Base-by-base conservation (phyloP, 2,113 vertebrate species). In the Phaethon lepturus region DNA sequence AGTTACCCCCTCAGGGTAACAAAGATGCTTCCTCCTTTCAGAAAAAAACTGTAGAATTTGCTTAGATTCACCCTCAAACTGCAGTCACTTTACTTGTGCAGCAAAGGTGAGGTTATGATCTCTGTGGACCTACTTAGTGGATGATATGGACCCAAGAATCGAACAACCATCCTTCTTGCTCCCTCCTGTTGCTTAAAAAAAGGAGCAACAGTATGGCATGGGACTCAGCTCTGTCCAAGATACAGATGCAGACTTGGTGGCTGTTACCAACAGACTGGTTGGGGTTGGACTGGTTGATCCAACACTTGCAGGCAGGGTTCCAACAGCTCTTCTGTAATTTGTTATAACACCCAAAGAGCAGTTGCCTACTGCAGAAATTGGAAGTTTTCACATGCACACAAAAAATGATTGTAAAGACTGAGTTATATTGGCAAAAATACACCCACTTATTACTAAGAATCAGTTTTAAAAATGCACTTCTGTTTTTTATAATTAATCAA, bases 381-480 rank as follows among this genome's bases (percentile, higher is more conserved):
- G 8, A 35, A 35, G 33, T 66, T 80, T 79, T 53, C 35, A 56
- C 24, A 77, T 2, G 2, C 19, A 45, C 11, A 13, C 6, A 71
- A 81, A 45, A 79, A 33, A 58, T 44, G 62, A 12, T 20, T 8
- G 62, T 59, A 77, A 58, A 17, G n/a, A 38, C 13, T 42, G 38
- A 88, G 38, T 11, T 45, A 33, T 29, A 10, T 7, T 31, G 60
- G 33, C 40, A 72, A 55, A 89, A 79, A 82, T 52, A 44, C 5
- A 33, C 22, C 20, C 17, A 29, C 56, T 67, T 86, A 90, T 63
- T 80, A 76, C 10, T 28, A 77, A 77, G n/a, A 87, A 44, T 69
- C 80, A 17, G 6, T 72, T 82, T 84, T 52, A 52, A 80, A 90
- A 96, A 40, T 44, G 42, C 45, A 72, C 47, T 94, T 90, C 28